Conservation (phyloP, 1,140 invertebrate species). For the Atta cephalotes region DNA sequence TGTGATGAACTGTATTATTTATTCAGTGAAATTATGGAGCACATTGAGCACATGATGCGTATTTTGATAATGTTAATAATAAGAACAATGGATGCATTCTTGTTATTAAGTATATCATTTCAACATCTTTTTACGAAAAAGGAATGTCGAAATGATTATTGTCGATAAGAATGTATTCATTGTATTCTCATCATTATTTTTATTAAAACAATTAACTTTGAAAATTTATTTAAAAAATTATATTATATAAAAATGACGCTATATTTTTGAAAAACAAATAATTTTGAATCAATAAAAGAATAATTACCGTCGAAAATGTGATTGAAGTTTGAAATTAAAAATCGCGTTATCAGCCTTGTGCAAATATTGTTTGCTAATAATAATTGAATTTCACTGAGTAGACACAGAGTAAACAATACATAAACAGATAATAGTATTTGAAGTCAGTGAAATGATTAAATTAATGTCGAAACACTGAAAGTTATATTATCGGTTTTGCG, state of each 20-base stretch:
- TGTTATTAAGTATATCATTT: not conserved
- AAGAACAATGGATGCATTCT: constrained; percentile 7
- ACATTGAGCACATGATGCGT: too few relatives aligned
- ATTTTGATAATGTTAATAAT: constrained; percentile 6
- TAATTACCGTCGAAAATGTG: not conserved
- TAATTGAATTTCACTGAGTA: not conserved
- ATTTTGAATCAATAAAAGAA: not conserved
- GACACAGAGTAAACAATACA: too few relatives aligned
- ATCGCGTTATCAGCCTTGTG: not conserved
- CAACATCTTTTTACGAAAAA: not conserved
- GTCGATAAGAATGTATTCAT: not conserved
- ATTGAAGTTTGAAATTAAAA: not conserved
- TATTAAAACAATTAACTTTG: not conserved
- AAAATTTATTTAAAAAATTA: not conserved
- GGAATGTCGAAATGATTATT: not conserved
- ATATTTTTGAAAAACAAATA: not conserved
- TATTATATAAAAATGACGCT: not conserved
- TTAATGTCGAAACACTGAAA: not conserved
- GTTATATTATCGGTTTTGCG: not conserved
- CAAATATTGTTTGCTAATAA: not conserved
- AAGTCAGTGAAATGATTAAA: not conserved
- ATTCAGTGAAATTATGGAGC: not conserved
- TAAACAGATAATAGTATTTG: not conserved
- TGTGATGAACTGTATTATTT: not conserved
- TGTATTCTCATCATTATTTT: not conserved